These are phyloP conservation scores for Nomada fabriciana DNA, from an alignment of 2,888 invertebrate genomes.

Conservation along the genomic window DNA sequence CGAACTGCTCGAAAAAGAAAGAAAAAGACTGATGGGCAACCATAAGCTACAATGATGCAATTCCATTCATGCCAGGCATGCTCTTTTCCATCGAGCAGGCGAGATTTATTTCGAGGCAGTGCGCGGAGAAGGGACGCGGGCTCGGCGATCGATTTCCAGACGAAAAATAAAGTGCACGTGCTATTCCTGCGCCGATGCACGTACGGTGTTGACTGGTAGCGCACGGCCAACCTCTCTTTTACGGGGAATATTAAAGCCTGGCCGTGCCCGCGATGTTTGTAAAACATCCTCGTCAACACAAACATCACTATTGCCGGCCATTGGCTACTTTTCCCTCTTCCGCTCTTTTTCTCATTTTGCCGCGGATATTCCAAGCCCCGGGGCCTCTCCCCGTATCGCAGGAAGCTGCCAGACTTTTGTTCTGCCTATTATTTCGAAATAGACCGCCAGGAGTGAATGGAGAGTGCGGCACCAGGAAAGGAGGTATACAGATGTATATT, in stretches of 20 bases:
- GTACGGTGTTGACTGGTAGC: conserved; percentile 64
- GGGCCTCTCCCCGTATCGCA: neutral
- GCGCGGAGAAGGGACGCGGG: conserved; percentile 48
- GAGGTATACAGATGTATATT: no score
- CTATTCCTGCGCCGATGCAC: conserved; percentile 66
- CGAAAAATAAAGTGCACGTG: conserved; percentile 70
- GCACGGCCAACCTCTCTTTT: conserved; percentile 57
- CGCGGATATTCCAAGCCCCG: conserved; percentile 39
- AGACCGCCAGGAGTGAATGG: neutral
- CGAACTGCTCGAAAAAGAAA: neutral
- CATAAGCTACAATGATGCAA: conserved; percentile 3
- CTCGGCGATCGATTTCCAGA: conserved; percentile 55
- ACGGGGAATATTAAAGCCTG: conserved; percentile 66
- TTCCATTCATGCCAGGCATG: conserved; percentile 11
- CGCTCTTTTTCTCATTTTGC: conserved; percentile 25
- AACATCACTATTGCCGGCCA: conserved; percentile 56
- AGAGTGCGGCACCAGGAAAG: neutral
- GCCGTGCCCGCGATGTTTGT: conserved; percentile 58
- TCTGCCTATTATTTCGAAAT: neutral
- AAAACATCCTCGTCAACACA: conserved; percentile 64
- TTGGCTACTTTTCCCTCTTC: conserved; percentile 46
- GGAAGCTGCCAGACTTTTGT: conserved; percentile 12
- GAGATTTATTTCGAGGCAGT: conserved; percentile 56
- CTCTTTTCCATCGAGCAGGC: conserved; percentile 41
- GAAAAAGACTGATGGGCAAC: no score